Evolutionary conservation across 2,888 invertebrate genomes (phyloP).

Genomic region (Polyommatus iphigenia): DNA sequence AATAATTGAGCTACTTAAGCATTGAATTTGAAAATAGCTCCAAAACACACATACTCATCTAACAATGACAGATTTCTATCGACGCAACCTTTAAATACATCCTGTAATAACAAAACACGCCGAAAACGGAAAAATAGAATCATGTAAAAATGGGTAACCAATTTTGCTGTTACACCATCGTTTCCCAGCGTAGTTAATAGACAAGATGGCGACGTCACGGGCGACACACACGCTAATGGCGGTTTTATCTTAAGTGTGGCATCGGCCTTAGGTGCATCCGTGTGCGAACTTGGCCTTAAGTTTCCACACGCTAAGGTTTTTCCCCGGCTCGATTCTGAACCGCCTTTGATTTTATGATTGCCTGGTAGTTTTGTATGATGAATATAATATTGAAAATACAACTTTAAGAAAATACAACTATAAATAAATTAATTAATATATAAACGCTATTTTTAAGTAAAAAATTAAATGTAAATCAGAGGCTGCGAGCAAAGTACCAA

Average conservation of each 20-base stretch:
- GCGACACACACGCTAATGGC: constrained; percentile 71
- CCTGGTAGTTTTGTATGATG: background rate
- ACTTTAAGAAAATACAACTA: no score
- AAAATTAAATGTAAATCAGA: no score
- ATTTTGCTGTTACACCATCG: constrained; percentile 58
- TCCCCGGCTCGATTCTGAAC: background rate
- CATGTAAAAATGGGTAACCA: constrained; percentile 54
- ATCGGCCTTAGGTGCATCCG: constrained; percentile 75
- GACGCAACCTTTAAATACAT: constrained; percentile 15
- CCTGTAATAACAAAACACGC: constrained; percentile 21
- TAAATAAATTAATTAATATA: no score
- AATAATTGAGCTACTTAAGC: no score
- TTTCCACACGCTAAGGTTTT: constrained; percentile 22
- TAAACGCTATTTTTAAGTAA: no score
- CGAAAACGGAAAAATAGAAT: constrained; percentile 40
- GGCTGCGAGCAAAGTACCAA: no score
- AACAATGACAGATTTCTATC: constrained; percentile 20
- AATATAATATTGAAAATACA: no score
- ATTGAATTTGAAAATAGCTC: background rate
- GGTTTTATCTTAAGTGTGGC: constrained; percentile 68
- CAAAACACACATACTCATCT: background rate
- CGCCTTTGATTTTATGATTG: background rate
- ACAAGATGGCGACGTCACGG: constrained; percentile 73
- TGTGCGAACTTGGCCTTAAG: constrained; percentile 57
- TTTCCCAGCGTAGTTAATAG: constrained; percentile 73